Conservation (phyloP, 2,113 vertebrate species). For the Mormoops blainvillei region DNA sequence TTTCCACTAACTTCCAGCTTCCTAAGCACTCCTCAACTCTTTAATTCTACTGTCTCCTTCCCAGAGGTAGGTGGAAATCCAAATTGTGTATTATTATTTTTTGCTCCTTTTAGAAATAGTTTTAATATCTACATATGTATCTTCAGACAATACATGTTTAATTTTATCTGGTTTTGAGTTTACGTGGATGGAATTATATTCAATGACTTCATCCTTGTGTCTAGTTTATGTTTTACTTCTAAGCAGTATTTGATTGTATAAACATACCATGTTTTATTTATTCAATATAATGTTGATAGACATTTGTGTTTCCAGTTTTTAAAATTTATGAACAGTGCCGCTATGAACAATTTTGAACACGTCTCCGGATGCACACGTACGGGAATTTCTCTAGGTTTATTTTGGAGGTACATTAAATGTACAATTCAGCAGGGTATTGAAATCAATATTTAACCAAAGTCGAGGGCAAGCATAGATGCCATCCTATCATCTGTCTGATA, state of each 20-base stretch:
- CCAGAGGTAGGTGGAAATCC: neutral
- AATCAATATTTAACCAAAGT: constrained; percentile 5
- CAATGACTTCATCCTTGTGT: neutral
- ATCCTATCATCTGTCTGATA: neutral
- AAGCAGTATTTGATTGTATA: constrained; percentile 4
- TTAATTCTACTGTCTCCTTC: neutral
- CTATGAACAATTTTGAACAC: neutral
- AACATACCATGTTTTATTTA: constrained; percentile 8
- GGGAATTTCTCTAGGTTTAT: neutral
- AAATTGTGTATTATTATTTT: neutral
- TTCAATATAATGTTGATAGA: constrained; percentile 25
- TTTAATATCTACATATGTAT: neutral
- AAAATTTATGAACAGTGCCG: neutral
- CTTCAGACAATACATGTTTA: neutral
- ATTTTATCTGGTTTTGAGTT: constrained; percentile 34
- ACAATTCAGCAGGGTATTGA: neutral
- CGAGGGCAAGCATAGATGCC: neutral
- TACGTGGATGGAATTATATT: neutral
- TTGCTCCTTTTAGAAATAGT: neutral
- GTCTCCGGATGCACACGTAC: neutral
- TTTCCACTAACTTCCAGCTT: neutral
- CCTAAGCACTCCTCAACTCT: neutral
- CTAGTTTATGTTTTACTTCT: constrained; percentile 4
- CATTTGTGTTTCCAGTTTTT: neutral
- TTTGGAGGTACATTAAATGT: neutral